Conservation (phyloP, 2,797 vertebrate species). For the Todus mexicanus region DNA sequence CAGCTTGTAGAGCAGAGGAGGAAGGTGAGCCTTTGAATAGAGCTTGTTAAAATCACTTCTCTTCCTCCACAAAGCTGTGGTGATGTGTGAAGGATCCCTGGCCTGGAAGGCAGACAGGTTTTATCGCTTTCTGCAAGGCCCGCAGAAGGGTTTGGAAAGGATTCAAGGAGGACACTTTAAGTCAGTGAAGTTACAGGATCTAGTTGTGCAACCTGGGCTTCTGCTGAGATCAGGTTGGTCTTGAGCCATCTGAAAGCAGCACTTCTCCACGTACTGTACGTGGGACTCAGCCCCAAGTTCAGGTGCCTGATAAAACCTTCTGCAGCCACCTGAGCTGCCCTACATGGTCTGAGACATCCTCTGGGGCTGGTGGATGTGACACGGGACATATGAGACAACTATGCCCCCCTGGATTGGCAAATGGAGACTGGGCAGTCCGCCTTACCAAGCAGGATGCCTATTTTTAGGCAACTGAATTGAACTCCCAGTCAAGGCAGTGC, state of each 20-base stretch:
- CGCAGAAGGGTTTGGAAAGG: background rate
- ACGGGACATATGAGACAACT: too few species aligned
- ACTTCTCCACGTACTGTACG: fast-evolving
- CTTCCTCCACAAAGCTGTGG: background rate
- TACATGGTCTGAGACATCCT: too few species aligned
- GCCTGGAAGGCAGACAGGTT: background rate
- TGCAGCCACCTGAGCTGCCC: too few species aligned
- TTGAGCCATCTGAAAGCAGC: background rate
- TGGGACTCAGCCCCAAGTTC: background rate
- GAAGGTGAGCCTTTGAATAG: background rate
- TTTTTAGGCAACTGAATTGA: background rate
- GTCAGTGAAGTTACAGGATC: background rate
- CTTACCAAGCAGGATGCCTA: background rate
- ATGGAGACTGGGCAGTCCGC: background rate
- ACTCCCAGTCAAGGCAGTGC: background rate
- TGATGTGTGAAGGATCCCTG: too few species aligned
- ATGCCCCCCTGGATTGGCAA: background rate
- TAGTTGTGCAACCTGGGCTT: background rate
- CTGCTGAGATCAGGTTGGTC: background rate
- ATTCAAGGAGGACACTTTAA: background rate
- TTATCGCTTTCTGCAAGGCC: background rate
- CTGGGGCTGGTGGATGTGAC: too few species aligned
- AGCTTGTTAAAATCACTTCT: background rate
- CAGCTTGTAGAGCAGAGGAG: background rate
- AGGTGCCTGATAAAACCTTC: too few species aligned